Evolutionary conservation across 1,140 invertebrate species (phyloP).

Genomic region (Stegodyphus dumicola): DNA sequence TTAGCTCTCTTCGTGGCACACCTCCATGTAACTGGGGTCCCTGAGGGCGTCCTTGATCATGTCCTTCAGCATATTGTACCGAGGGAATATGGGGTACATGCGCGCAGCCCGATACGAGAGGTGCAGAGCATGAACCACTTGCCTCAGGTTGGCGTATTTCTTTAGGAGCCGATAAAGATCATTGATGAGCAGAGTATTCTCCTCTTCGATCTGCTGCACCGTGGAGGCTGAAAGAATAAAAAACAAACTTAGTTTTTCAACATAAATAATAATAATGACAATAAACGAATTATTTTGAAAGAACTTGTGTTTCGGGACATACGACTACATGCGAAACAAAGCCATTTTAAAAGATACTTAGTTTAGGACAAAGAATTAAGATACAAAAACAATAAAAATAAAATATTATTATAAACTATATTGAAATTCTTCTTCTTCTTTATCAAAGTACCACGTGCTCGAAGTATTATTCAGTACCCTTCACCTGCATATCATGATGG

Average conservation of each 20-base stretch:
- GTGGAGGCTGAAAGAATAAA: constrained; percentile 64
- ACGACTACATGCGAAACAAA: too few species aligned
- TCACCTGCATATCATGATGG: too few species aligned
- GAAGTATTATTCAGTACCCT: too few species aligned
- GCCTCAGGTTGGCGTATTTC: constrained; percentile 88
- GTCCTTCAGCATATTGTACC: constrained; percentile 93
- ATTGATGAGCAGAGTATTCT: constrained; percentile 95
- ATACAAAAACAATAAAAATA: too few species aligned
- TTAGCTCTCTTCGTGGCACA: constrained; percentile 80
- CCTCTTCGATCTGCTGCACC: constrained; percentile 88
- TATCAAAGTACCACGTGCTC: too few species aligned
- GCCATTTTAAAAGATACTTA: too few species aligned
- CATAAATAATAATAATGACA: too few species aligned
- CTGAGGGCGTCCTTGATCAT: constrained; percentile 96
- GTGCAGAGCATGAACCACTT: constrained; percentile 88
- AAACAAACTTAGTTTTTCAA: not conserved
- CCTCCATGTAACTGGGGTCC: constrained; percentile 94
- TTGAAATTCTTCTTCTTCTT: too few species aligned
- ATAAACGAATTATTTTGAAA: too few species aligned
- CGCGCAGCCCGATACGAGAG: constrained; percentile 87
- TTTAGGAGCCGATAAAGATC: constrained; percentile 90
- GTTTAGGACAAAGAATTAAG: too few species aligned
- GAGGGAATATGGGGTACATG: constrained; percentile 90
- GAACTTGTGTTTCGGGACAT: too few species aligned
- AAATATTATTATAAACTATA: too few species aligned